Conservation (phyloP, 2,113 vertebrate species). For the Ciconia maguari region DNA sequence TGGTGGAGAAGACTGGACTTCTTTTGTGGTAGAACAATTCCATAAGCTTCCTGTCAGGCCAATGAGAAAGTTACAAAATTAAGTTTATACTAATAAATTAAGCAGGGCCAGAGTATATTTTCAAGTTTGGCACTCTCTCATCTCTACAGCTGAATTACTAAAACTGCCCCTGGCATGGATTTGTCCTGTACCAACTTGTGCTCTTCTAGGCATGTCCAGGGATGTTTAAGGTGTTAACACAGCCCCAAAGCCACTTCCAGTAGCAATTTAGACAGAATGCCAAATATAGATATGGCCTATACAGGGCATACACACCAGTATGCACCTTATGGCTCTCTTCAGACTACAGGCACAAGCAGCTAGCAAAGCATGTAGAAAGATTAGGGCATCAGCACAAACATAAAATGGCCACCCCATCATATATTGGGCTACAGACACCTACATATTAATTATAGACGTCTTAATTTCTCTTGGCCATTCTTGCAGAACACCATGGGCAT, state of each 20-base stretch:
- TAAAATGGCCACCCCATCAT: not conserved
- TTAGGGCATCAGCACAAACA: not conserved
- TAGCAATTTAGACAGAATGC: not conserved
- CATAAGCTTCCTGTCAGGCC: not conserved
- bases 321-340: not conserved
- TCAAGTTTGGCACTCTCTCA: not conserved
- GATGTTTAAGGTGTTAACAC: not conserved
- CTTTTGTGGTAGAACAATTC: not conserved
- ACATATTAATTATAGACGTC: not conserved
- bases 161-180: not conserved
- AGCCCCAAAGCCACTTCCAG: not conserved
- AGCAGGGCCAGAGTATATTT: not conserved
- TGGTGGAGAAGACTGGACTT: not conserved
- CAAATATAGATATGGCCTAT: not conserved
- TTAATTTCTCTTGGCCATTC: not conserved
- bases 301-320: not conserved
- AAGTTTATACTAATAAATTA: not conserved
- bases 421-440: not conserved
- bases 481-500: not conserved
- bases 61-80: not conserved
- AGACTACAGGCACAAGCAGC: not conserved
- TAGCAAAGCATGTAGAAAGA: not conserved
- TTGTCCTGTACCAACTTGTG: not conserved
- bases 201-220: not conserved
- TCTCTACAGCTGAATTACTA: not conserved